Percentiles rank a stretch among this genome's conserved stretches.
Evolutionary conservation across 2,113 vertebrate genomes (phyloP).

Genomic region (Phalacrocorax pelagicus): DNA sequence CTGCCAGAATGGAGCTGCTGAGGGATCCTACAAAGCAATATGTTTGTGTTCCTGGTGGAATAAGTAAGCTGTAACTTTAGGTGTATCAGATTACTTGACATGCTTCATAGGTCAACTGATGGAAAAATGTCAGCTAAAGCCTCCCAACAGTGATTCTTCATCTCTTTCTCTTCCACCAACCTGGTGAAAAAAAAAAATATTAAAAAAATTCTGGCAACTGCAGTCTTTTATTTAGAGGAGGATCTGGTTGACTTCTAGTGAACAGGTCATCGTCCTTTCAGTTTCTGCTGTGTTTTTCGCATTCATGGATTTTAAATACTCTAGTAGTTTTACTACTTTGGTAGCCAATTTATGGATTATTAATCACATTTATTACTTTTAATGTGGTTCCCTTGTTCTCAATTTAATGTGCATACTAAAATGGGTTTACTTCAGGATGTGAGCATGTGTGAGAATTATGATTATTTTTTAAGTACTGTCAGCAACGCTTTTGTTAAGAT

Average conservation of each 20-base stretch:
- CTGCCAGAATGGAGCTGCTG: background rate
- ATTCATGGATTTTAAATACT: background rate
- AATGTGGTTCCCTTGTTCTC: background rate
- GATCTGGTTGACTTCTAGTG: background rate
- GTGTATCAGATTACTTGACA: background rate
- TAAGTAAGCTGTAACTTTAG: background rate
- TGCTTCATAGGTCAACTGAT: background rate
- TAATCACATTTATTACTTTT: background rate
- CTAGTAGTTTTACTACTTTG: background rate
- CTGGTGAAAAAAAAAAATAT: too few species aligned
- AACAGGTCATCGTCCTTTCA: background rate
- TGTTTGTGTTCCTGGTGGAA: background rate
- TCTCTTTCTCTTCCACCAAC: background rate
- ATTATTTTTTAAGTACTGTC: background rate
- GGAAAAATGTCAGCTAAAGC: background rate
- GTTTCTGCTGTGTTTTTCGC: background rate
- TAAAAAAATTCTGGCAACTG: background rate
- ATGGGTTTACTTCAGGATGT: background rate
- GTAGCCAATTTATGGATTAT: background rate
- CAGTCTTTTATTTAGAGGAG: background rate
- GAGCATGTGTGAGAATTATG: rapidly evolving
- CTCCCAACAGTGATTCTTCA: background rate
- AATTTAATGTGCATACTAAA: background rate
- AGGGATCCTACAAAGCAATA: background rate
- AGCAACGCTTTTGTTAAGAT: background rate